Evolutionary conservation across 1,140 invertebrate species (phyloP).

Genomic region (Drosophila elegans): DNA sequence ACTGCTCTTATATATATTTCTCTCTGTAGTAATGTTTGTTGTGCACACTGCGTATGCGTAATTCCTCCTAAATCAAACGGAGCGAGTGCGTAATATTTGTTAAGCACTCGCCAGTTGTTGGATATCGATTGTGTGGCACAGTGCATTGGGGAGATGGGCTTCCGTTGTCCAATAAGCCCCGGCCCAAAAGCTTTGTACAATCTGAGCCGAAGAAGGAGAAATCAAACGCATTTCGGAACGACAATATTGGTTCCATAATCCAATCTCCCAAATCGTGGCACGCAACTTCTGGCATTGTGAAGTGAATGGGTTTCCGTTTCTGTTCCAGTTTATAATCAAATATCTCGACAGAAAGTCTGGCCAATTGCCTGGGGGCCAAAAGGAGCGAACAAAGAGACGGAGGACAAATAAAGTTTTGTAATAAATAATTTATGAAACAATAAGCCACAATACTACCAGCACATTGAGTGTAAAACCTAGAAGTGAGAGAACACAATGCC

Average conservation of each 20-base stretch:
- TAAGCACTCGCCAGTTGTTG: conserved; percentile 37
- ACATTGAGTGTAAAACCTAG: conserved; percentile 77
- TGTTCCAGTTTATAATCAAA: conserved; percentile 20
- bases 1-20: neutral
- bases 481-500: conserved; percentile 61
- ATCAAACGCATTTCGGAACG: neutral
- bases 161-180: conserved; percentile 8
- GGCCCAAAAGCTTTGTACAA: conserved; percentile 20
- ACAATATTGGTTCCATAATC: conserved; percentile 38
- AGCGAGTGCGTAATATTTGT: conserved; percentile 53
- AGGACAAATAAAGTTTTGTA: conserved; percentile 56
- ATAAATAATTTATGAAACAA: conserved; percentile 78
- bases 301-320: conserved; percentile 15
- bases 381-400: neutral
- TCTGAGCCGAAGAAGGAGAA: conserved; percentile 6
- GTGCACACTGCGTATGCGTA: conserved; percentile 59
- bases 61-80: conserved; percentile 43
- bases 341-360: conserved; percentile 10
- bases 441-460: conserved; percentile 56
- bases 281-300: conserved; percentile 18
- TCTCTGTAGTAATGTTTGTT: conserved; percentile 23
- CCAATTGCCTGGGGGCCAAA: conserved; percentile 20
- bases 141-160: conserved; percentile 15
- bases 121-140: conserved; percentile 33
- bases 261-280: conserved; percentile 28